Evolutionary conservation across 2,113 vertebrate genomes (phyloP).

Genomic region (Picathartes gymnocephalus): DNA sequence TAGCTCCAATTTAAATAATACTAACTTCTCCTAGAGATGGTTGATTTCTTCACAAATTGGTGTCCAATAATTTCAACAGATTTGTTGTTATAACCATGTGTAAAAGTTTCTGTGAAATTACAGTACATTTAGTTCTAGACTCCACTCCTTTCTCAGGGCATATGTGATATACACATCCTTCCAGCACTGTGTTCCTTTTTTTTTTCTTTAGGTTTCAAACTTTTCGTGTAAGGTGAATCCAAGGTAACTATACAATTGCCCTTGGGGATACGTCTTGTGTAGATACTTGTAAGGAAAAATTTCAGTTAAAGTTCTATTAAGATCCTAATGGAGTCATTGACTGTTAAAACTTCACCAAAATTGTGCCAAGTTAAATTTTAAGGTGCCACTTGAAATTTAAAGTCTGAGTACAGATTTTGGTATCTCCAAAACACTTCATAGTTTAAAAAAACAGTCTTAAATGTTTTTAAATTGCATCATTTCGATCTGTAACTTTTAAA

Average conservation of each 20-base stretch:
- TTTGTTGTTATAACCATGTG: neutral
- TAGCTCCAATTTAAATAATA: neutral
- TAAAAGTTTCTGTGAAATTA: neutral
- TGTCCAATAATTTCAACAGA: neutral
- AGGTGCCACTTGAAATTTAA: neutral
- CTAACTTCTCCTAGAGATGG: neutral
- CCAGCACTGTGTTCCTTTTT: neutral
- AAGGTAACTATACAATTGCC: neutral
- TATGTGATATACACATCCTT: neutral
- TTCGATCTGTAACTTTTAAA: neutral
- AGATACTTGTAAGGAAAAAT: neutral
- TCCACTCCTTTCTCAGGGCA: neutral
- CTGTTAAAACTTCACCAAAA: neutral
- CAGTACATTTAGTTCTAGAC: neutral
- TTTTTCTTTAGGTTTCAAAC: neutral
- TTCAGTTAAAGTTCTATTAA: neutral
- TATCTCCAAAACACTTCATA: neutral
- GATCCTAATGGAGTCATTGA: neutral
- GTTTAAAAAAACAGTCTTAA: neutral
- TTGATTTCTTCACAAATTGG: neutral
- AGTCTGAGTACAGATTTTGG: neutral
- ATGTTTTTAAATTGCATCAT: neutral
- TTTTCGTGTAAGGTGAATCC: neutral
- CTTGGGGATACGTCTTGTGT: neutral
- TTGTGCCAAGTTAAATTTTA: neutral